A percentile compares a stretch with the other conserved stretches of the same genome.
These are phyloP conservation scores for Sebastiscus tertius DNA, from an alignment of 2,797 vertebrate genomes.

Conservation along the genomic window DNA sequence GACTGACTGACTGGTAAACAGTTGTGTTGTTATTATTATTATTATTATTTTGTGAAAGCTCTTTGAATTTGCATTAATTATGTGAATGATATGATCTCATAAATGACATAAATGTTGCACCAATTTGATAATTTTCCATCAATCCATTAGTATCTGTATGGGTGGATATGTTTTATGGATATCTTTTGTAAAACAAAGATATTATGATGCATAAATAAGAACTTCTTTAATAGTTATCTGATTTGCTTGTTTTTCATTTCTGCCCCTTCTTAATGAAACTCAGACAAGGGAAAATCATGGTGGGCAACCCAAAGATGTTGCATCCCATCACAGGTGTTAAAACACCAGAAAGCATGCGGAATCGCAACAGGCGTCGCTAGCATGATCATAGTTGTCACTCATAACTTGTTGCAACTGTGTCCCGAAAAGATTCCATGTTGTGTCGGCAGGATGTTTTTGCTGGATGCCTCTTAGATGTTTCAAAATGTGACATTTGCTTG, in stretches of 20 bases:
- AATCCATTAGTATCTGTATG: neutral
- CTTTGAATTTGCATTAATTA: neutral
- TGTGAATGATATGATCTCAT: neutral
- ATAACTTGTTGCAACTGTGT: constrained; percentile 58
- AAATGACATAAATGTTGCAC: neutral
- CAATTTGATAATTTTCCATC: neutral
- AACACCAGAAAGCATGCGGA: constrained; percentile 64
- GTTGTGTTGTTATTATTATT: neutral
- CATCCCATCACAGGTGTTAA: constrained; percentile 64
- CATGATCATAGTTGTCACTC: constrained; percentile 79
- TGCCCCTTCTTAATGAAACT: neutral
- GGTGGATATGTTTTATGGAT: neutral
- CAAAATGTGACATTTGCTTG: constrained; percentile 52
- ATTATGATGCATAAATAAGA: neutral
- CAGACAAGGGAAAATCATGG: constrained; percentile 21
- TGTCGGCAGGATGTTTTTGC: constrained; percentile 60
- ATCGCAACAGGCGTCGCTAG: constrained; percentile 68
- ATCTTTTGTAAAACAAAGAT: neutral
- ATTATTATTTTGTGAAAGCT: neutral
- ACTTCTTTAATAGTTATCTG: neutral
- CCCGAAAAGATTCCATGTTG: constrained; percentile 56
- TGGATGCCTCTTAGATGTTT: constrained; percentile 47
- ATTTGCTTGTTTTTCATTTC: neutral
- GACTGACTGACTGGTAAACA: neutral
- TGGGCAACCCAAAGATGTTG: constrained; percentile 27